Conservation (phyloP, 2,113 vertebrate genomes). For the Bambusicola thoracicus region DNA sequence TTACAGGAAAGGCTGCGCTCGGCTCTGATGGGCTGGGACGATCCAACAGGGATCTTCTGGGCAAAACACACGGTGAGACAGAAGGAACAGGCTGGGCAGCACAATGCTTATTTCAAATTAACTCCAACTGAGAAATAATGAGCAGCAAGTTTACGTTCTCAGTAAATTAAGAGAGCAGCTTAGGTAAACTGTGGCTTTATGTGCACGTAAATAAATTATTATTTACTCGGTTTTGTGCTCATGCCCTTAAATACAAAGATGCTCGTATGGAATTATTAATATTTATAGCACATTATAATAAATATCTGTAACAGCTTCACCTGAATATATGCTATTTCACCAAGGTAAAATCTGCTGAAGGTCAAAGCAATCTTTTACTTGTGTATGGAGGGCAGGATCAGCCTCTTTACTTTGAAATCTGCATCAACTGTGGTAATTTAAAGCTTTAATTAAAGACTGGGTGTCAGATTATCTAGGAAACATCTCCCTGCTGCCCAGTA, state of each 20-base stretch:
- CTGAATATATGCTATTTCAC: not conserved
- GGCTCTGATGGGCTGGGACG: accelerated
- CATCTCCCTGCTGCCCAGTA: slow-evolving; percentile 40
- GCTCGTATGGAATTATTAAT: slow-evolving; percentile 63
- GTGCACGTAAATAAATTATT: slow-evolving; percentile 55
- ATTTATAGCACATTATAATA: slow-evolving; percentile 70
- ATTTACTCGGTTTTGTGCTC: slow-evolving; percentile 56
- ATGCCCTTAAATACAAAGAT: slow-evolving; percentile 25
- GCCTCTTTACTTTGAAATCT: slow-evolving; percentile 54
- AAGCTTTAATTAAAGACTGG: slow-evolving; percentile 69
- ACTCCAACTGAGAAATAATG: slow-evolving; percentile 39
- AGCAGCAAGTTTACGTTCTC: slow-evolving; percentile 50
- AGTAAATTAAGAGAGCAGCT: slow-evolving; percentile 51
- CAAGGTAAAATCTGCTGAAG: not conserved
- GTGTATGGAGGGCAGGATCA: not conserved
- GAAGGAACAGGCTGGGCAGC: not conserved
- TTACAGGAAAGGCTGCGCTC: not conserved
- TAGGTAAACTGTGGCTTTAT: slow-evolving; percentile 39
- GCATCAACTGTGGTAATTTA: slow-evolving; percentile 66
- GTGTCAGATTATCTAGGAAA: slow-evolving; percentile 66
- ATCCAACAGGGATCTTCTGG: not conserved
- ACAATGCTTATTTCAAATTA: slow-evolving; percentile 56
- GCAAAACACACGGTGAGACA: not conserved
- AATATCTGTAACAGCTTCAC: slow-evolving; percentile 33
- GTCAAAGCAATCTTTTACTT: not conserved